Base-by-base conservation (phyloP, 2,113 vertebrate genomes). In the Eolophus roseicapilla region DNA sequence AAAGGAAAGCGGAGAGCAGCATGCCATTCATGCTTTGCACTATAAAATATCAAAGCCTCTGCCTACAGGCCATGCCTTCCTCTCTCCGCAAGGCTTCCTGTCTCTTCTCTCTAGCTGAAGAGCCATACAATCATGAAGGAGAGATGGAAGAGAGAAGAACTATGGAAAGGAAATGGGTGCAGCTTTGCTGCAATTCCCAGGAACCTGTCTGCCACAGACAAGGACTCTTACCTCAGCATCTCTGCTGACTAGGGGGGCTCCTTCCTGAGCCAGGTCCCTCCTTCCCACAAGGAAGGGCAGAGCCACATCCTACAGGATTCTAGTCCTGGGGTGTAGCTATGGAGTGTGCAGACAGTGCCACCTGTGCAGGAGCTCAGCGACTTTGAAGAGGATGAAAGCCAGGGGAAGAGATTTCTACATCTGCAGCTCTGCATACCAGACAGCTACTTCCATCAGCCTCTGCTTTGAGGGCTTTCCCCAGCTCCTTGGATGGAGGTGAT, bases 11-110 rank as follows among this genome's bases (percentile, higher is more conserved):
- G 31, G 0, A 7, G 28, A 39, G 4, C n/a, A 33, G 33, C 18
- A 41, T 1, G 0, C 12, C 20, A 27, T 3, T 37, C 47, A 20
- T 3, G 3, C 20, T 50, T 43, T 9, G 39, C 33, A 78, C 27
- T 70, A 60, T 37, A 46, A 63, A 52, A 53, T 16, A 60, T 35
- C 44, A 33, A 47, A 23, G 46, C 17, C 50, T 68, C n/a, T 50
- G 46, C 53, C 71, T 68, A 11, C 17, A 83, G 79, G 33, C 24
- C n/a, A 20, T 0, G 3, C 17, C n/a, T n/a, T 85, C 35, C 50
- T 59, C 47, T 17, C 62, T 49, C 21, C 10, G 12, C 13, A 44
- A 43, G 19, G 55, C n/a, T 85, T 78, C 65, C 39, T 3, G 3
- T 23, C 57, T 68, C 52, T 39, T 33, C 39, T 37, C 50, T 49